These are phyloP conservation scores for Tokudaia tokunoshimensis DNA, from an alignment of 2,797 vertebrate genomes.

Conservation along the genomic window DNA sequence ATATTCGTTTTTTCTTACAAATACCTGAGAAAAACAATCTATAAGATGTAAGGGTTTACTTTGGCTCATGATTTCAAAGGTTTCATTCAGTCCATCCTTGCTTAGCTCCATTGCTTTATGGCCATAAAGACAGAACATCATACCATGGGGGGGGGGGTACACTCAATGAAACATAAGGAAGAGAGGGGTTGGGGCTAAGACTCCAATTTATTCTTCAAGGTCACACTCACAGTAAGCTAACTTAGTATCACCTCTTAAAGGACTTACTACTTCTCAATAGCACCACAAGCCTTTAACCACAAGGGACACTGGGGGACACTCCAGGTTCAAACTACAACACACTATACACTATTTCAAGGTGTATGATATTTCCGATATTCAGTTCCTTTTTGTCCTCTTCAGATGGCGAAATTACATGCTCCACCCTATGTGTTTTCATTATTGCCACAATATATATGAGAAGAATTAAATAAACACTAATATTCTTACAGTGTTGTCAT, in stretches of 20 bases:
- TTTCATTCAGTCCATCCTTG: neutral
- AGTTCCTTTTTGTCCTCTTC: slow-evolving; percentile 41
- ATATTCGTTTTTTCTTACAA: neutral
- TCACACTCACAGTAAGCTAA: neutral
- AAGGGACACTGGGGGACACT: neutral
- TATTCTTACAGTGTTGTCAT: neutral
- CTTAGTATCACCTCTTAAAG: neutral
- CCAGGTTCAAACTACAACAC: neutral
- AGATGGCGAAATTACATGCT: neutral
- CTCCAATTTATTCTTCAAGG: neutral
- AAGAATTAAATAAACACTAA: slow-evolving; percentile 42
- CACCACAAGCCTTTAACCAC: neutral
- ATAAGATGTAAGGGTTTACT: neutral
- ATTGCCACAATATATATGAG: neutral
- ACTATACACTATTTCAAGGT: neutral
- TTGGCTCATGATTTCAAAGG: neutral
- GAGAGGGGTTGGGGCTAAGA: neutral
- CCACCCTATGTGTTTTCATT: neutral
- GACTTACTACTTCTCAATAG: neutral
- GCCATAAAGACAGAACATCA: neutral
- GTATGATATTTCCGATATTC: neutral
- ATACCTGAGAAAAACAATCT: neutral
- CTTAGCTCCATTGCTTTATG: neutral
- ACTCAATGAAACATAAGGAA: neutral
- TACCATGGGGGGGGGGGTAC: neutral